Evolutionary conservation across 2,797 vertebrate genomes (phyloP).

Genomic region (Coregonus suidteri): DNA sequence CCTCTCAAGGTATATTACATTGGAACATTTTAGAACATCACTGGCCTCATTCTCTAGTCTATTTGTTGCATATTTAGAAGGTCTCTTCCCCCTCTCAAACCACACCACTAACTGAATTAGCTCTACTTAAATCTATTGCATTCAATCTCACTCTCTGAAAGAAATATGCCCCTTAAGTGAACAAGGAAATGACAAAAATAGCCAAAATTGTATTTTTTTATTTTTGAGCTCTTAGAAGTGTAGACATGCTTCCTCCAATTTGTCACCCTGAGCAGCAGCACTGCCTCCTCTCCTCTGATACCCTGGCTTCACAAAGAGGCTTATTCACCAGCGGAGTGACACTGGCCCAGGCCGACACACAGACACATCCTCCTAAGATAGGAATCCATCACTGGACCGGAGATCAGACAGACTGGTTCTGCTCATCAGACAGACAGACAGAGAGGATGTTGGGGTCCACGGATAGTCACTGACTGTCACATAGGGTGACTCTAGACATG

Average conservation of each 20-base stretch:
- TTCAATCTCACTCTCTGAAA: conserved; percentile 18
- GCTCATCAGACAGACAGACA: background rate
- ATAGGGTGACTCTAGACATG: background rate
- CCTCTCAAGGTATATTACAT: too few relatives aligned
- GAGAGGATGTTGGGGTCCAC: background rate
- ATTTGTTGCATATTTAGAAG: background rate
- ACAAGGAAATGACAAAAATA: conserved; percentile 35
- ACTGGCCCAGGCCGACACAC: background rate
- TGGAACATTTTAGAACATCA: background rate
- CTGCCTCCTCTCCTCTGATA: background rate
- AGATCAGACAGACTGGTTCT: background rate
- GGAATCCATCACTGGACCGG: background rate
- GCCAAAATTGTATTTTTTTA: background rate
- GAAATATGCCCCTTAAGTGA: conserved; percentile 32
- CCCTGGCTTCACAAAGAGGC: conserved; percentile 16
- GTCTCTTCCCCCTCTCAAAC: background rate
- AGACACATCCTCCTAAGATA: background rate
- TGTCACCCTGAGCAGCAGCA: conserved; percentile 20
- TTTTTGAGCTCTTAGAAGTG: conserved; percentile 19
- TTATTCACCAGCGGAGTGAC: conserved; percentile 25
- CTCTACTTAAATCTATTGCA: background rate
- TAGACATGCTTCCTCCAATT: conserved; percentile 51
- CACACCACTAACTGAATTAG: conserved; percentile 1
- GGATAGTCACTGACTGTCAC: background rate
- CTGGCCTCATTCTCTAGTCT: background rate